Conservation (phyloP, 2,113 vertebrate species). For the Pygoscelis adeliae region DNA sequence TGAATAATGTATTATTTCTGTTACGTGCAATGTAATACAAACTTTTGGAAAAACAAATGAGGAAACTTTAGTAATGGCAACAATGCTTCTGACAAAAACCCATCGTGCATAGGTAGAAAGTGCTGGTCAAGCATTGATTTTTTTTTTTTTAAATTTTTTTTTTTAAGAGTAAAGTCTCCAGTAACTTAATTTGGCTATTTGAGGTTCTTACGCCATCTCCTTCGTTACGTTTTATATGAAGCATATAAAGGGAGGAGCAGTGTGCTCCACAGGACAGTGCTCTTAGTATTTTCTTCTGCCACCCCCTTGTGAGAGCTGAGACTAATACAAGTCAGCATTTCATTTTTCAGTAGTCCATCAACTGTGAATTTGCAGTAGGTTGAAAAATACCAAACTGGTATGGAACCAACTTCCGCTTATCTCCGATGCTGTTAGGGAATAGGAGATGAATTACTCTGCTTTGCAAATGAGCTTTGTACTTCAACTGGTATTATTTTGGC, state of each 20-base stretch:
- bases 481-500: not conserved
- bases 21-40: not conserved
- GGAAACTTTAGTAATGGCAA: not conserved
- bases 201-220: not conserved
- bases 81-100: not conserved
- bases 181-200: not conserved
- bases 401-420: not conserved
- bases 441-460: not conserved
- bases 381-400: not conserved
- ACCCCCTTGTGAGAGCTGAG: not conserved
- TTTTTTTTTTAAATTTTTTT: not conserved
- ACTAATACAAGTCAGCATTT: not conserved
- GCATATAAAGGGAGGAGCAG: not conserved
- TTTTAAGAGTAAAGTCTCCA: not conserved
- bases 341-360: not conserved
- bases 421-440: not conserved
- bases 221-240: not conserved
- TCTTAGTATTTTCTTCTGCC: not conserved
- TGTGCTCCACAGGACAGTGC: not conserved
- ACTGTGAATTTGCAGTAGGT: not conserved
- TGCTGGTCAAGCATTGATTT: not conserved
- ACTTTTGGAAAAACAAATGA: not conserved
- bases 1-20: not conserved
- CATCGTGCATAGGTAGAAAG: not conserved
- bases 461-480: not conserved